Percentiles rank a stretch among this genome's conserved stretches.
Evolutionary conservation across 2,888 invertebrate genomes (phyloP).

Genomic region (Nomada hirtipes): DNA sequence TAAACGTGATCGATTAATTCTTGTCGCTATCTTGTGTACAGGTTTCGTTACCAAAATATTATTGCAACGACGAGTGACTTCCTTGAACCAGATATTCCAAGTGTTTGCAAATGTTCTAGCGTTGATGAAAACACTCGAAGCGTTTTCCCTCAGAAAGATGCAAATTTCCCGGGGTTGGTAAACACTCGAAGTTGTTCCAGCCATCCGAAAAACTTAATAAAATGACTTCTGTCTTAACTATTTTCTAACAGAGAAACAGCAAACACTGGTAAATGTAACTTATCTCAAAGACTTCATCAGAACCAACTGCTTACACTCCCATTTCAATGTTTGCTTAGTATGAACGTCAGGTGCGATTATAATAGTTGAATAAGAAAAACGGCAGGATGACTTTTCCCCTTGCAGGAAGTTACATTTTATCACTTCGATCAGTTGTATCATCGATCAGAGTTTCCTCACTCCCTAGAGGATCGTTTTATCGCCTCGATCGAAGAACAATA

Average conservation of each 20-base stretch:
- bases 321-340: neutral
- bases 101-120: neutral
- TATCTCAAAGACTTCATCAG: neutral
- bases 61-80: neutral
- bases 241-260: neutral
- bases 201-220: neutral
- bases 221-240: no score
- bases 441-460: no score
- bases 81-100: no score
- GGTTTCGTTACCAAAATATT: neutral
- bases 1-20: neutral
- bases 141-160: neutral
- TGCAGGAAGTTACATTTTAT: neutral
- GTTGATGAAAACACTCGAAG: constrained; percentile 6
- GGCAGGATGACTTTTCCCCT: neutral
- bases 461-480: neutral
- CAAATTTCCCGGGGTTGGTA: neutral
- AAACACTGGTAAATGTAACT: neutral
- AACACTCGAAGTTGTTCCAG: neutral
- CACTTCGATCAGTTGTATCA: neutral
- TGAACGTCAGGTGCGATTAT: neutral
- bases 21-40: neutral
- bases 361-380: neutral
- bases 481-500: constrained; percentile 24
- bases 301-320: neutral